Base-by-base conservation (phyloP, 2,113 vertebrate species). In the Pygoscelis antarcticus region DNA sequence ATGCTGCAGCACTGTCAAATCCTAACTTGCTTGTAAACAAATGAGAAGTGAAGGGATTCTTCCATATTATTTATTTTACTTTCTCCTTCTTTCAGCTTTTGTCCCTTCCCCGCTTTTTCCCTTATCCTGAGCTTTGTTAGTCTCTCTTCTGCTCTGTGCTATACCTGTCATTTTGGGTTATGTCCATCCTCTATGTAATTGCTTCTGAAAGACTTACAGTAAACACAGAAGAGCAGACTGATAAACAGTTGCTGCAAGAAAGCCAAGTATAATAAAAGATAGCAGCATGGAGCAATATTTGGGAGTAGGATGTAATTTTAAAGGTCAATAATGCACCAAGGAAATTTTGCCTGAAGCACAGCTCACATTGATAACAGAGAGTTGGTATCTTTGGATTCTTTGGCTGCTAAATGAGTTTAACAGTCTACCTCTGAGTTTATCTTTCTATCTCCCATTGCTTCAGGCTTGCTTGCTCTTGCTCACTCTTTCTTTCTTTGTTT, bases 141-240 rank as follows among this genome's bases (percentile, higher is more conserved):
- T 32, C 22, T 83, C 40, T 65, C 47, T 54, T 82, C 44, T 90
- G 42, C 36, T 83, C 72, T 77, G 11, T 82, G 38, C n/a, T 84
- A 4, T 36, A 84, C 49, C 84, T 85, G 89, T 80, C 95, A 83
- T 40, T 93, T 74, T 86, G 66, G 81, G 61, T 94, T 95, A 87
- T 89, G 81, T 77, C 68, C 71, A 74, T 80, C 62, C 47, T 71
- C 71, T 62, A 7, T 4, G 22, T 95, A 97, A 96, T 95, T 94
- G 62, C 81, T 96, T 96, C 84, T 96, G 94, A 97, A 96, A 96
- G 89, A 78, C 66, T 93, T 87, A 95, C 91, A 91, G 97, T 97
- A 97, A 97, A 96, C 94, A 95, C 65, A 74, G 87, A 79, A 93
- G 47, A 91, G 81, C 77, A 94, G 62, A 17, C 93, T 94, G 91